Conservation (phyloP, 1,140 invertebrate genomes). For the Odontomachus brunneus region DNA sequence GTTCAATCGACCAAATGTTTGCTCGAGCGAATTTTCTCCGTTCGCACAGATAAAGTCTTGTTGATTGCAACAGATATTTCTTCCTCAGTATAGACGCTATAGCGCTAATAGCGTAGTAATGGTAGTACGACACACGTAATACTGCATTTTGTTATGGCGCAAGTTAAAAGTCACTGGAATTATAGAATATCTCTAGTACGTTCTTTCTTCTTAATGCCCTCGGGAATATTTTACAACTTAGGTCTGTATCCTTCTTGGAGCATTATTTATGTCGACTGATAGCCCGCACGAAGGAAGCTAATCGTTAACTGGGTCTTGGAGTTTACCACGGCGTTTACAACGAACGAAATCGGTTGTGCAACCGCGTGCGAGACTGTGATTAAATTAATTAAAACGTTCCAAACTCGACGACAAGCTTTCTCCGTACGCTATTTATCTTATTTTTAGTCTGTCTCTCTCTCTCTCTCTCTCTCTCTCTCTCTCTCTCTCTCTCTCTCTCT, state of each 20-base stretch:
- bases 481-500: too few relatives aligned
- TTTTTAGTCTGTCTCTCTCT: slow-evolving; percentile 21
- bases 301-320: background rate
- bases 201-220: background rate
- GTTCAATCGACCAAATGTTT: too few relatives aligned
- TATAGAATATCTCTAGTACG: background rate
- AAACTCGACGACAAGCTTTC: slow-evolving; percentile 17
- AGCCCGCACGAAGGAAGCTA: slow-evolving; percentile 9
- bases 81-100: background rate
- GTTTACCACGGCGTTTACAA: background rate
- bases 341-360: background rate
- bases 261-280: slow-evolving; percentile 27
- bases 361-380: background rate
- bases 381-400: background rate
- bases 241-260: slow-evolving; percentile 56
- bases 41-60: too few relatives aligned
- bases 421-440: slow-evolving; percentile 13
- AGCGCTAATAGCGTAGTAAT: too few relatives aligned
- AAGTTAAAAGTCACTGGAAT: background rate
- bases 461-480: slow-evolving; percentile 16
- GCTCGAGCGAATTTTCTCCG: too few relatives aligned
- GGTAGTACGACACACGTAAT: too few relatives aligned
- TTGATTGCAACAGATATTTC: too few relatives aligned
- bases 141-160: background rate
- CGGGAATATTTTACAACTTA: slow-evolving; percentile 13